A percentile compares a stretch with the other conserved stretches of the same genome.
These are phyloP conservation scores for Hephaestus fuliginosus DNA, from an alignment of 2,797 vertebrate genomes.

Conservation along the genomic window DNA sequence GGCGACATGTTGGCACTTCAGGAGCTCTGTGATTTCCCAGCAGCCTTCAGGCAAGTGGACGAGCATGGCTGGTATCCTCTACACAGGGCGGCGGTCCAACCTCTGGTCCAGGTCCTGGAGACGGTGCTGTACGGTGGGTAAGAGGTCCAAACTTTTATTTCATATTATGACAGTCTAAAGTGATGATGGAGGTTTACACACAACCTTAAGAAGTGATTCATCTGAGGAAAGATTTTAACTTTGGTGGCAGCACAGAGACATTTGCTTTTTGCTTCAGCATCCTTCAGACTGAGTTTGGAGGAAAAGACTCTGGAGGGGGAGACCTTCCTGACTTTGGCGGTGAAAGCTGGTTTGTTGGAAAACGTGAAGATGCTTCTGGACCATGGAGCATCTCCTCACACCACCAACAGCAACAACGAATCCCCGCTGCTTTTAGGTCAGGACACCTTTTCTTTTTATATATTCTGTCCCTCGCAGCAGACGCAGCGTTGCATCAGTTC, in stretches of 20 bases:
- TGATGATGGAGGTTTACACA: too few species aligned
- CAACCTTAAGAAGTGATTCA: too few species aligned
- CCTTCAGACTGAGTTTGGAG: constrained; percentile 84
- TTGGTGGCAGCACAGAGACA: too few species aligned
- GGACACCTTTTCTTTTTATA: neutral
- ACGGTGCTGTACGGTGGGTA: constrained; percentile 87
- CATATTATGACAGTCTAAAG: neutral
- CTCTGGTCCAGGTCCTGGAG: constrained; percentile 87
- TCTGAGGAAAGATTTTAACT: too few species aligned
- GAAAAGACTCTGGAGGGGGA: constrained; percentile 89
- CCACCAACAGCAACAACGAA: constrained; percentile 88
- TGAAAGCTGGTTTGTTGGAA: constrained; percentile 83
- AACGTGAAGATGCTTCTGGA: constrained; percentile 86
- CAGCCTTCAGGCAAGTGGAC: constrained; percentile 88
- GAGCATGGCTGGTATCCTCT: constrained; percentile 89
- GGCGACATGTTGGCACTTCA: constrained; percentile 87
- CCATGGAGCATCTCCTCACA: constrained; percentile 88
- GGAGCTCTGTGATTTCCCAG: constrained; percentile 84
- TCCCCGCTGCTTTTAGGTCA: constrained; percentile 89
- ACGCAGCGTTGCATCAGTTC: neutral
- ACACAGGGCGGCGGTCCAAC: constrained; percentile 85
- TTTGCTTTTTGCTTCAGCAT: constrained; percentile 43
- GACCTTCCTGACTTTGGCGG: constrained; percentile 87
- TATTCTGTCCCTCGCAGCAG: neutral
- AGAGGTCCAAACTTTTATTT: constrained; percentile 4